phyloP scores from a whole-genome alignment of 2,797 vertebrate species.

The Gymnopithys bicolor region DNA sequence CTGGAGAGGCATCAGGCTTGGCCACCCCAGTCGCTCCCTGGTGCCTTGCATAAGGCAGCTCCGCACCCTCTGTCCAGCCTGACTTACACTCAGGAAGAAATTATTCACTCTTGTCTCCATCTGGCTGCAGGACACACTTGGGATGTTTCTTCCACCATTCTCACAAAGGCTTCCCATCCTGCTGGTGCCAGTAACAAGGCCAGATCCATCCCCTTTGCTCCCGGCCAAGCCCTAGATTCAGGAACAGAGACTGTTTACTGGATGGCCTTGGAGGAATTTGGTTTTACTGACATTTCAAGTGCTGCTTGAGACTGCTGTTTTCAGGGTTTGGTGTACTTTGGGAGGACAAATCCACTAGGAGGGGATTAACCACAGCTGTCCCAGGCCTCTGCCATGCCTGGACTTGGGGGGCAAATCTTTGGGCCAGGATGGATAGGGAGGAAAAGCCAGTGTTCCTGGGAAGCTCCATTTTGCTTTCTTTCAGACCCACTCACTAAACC shows the following conservation, averaged over 20 bases:
- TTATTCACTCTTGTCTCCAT: neutral
- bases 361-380: neutral
- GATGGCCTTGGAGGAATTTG: neutral
- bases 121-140: neutral
- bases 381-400: neutral
- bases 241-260: neutral
- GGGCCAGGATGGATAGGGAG: neutral
- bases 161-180: neutral
- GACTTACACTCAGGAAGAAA: neutral
- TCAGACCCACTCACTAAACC: neutral
- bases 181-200: rapidly evolving
- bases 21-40: rapidly evolving
- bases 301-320: neutral
- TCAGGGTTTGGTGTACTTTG: neutral
- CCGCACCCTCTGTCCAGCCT: neutral
- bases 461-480: neutral
- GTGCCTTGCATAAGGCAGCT: neutral
- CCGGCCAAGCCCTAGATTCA: rapidly evolving
- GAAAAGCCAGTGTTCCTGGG: neutral
- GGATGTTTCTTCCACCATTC: neutral
- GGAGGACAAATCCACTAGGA: neutral
- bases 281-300: neutral
- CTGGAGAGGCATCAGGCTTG: neutral
- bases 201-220: neutral
- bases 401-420: neutral